These are phyloP conservation scores for Pyrgilauda ruficollis DNA, from an alignment of 2,113 vertebrate genomes.

Conservation along the genomic window DNA sequence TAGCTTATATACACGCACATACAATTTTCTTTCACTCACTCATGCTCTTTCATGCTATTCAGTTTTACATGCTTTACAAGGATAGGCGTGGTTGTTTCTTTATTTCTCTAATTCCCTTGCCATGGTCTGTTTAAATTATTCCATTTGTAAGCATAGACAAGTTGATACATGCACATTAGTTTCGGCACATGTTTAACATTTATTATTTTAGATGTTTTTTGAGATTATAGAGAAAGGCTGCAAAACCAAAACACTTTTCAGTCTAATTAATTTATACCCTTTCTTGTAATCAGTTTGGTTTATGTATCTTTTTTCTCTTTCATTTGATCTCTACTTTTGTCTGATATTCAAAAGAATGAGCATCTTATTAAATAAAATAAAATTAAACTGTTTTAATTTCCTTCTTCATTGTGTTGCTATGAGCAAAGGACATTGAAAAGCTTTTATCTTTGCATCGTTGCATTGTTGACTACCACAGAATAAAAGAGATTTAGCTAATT, in stretches of 20 bases:
- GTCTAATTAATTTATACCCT: slow-evolving; percentile 8
- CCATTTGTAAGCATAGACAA: slow-evolving; percentile 23
- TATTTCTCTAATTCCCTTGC: slow-evolving; percentile 37
- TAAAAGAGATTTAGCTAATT: background rate
- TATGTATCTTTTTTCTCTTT: background rate
- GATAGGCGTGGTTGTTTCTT: slow-evolving; percentile 36
- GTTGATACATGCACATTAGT: background rate
- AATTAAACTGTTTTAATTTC: background rate
- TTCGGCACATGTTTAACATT: slow-evolving; percentile 32
- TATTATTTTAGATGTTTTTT: slow-evolving; percentile 19
- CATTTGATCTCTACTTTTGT: background rate
- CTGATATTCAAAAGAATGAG: background rate
- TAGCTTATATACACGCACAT: slow-evolving; percentile 12
- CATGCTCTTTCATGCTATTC: slow-evolving; percentile 33
- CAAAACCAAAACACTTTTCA: background rate
- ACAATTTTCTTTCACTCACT: slow-evolving; percentile 39
- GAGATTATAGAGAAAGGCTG: slow-evolving; percentile 26
- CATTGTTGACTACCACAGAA: background rate
- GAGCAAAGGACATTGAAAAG: background rate
- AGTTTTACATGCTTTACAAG: slow-evolving; percentile 30
- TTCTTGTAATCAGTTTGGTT: slow-evolving; percentile 23
- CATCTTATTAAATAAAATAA: background rate
- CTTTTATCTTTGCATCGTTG: background rate
- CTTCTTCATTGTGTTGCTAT: background rate
- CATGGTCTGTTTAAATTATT: slow-evolving; percentile 35